Conservation (phyloP, 2,888 invertebrate species). For the Orthosia gothica region DNA sequence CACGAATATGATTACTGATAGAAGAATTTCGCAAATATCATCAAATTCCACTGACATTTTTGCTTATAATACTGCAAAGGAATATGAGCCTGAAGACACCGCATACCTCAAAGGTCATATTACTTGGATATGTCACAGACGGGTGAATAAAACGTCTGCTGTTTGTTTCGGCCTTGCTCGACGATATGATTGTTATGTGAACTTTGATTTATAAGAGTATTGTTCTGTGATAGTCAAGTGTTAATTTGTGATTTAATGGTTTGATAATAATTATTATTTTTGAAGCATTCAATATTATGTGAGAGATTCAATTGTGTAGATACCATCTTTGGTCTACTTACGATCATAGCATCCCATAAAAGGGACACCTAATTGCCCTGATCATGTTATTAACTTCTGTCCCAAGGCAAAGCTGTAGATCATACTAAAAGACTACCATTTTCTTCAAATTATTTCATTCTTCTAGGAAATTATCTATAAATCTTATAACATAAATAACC, state of each 20-base stretch:
- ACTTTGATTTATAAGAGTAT: slow-evolving; percentile 30
- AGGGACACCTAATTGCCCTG: background rate
- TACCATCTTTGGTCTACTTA: background rate
- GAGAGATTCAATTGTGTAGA: background rate
- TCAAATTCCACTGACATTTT: slow-evolving; percentile 21
- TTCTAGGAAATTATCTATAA: slow-evolving; percentile 33
- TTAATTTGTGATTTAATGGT: slow-evolving; percentile 12
- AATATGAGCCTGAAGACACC: slow-evolving; percentile 44
- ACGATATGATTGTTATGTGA: slow-evolving; percentile 38
- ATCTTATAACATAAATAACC: slow-evolving; percentile 57
- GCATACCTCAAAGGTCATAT: slow-evolving; percentile 57
- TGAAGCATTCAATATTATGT: background rate
- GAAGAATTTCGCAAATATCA: slow-evolving; percentile 16
- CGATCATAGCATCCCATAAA: background rate
- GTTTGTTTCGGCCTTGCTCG: slow-evolving; percentile 45
- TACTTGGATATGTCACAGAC: slow-evolving; percentile 68
- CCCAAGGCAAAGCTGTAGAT: background rate
- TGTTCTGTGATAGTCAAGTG: slow-evolving; percentile 22
- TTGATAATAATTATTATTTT: background rate
- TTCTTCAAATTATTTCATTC: slow-evolving; percentile 1
- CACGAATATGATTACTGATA: slow-evolving; percentile 1
- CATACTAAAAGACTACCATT: background rate
- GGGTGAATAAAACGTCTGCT: slow-evolving; percentile 44
- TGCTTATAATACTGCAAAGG: slow-evolving; percentile 27
- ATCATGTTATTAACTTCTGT: background rate